Base-by-base conservation (phyloP, 2,888 invertebrate species). In the Scaptomyza caliginosa region DNA sequence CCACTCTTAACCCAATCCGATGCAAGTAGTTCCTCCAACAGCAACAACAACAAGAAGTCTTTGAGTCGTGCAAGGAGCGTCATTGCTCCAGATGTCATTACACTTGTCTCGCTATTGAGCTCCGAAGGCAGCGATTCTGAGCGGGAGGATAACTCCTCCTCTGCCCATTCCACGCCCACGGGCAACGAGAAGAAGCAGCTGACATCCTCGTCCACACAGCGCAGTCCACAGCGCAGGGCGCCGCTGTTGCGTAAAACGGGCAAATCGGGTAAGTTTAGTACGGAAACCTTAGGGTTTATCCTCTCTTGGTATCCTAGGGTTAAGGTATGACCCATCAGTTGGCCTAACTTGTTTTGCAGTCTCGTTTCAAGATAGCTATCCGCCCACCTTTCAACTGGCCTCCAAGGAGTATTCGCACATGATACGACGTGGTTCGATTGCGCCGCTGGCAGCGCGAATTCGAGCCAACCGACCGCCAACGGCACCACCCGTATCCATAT, bases 91-190 rank as follows among this genome's bases (percentile, higher is more conserved):
- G 92, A 92, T 80, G 92, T 95, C 30, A 93, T 94, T 1, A 95
- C 95, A 0, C 93, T 95, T 92, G 94, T 95, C 0, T 94, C 94
- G 0, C 89, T 95, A 40, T 92, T 94, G 3, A 94, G 94, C 81
- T 94, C 94, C 0, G 93, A 93, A 16, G 94, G 93, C 34, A 94
- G 94, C 81, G 94, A 94, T 57, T 93, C 92, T 17, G 94, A 94
- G 74, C 92, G 92, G 10, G 92, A 92, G 58, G 91, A 91, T 2
- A 75, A 39, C 40, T 80, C 84, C 23, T 16, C 78, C 2, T 36
- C 60, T 0, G 5, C 45, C 5, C 28, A 45, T 10, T 67, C 67
- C 10, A 67, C 84, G 43, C 66, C 77, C 4, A 46, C 63, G 5
- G 74, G 59, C 23, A 46, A 23, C 43, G 71, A 73, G 6, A 64